Conservation (phyloP, 1,140 invertebrate genomes). For the Papilio helenus region DNA sequence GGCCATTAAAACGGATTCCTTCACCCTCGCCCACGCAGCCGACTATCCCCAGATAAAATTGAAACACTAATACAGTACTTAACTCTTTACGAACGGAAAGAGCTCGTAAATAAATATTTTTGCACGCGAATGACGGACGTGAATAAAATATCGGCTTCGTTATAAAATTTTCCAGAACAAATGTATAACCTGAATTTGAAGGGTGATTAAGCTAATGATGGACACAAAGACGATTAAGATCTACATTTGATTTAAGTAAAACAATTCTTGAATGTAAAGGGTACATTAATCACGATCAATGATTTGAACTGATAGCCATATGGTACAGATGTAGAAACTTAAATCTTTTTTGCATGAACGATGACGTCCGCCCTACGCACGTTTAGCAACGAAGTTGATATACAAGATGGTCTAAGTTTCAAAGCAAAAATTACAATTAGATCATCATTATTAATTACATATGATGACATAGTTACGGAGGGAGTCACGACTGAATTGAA, state of each 20-base stretch:
- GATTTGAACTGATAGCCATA: not conserved
- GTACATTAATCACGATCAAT: not conserved
- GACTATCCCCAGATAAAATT: not conserved
- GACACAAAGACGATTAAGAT: not conserved
- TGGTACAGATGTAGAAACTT: not conserved
- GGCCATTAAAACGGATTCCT: conserved; percentile 14
- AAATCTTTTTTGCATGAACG: not conserved
- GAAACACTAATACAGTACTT: not conserved
- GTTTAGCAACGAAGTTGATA: not conserved
- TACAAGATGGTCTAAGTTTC: not conserved
- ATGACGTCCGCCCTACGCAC: not conserved
- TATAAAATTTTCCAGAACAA: not conserved
- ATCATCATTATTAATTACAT: not conserved
- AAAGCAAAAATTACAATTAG: not conserved
- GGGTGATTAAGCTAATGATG: not conserved
- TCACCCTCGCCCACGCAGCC: conserved; percentile 10
- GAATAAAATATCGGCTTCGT: not conserved
- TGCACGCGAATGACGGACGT: not conserved
- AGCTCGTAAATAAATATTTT: conserved; percentile 1
- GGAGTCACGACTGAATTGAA: not conserved
- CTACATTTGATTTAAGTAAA: not conserved
- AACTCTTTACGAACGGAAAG: not conserved
- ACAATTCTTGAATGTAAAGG: not conserved
- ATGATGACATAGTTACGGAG: not conserved
- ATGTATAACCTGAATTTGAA: not conserved